Evolutionary conservation across 2,797 vertebrate species (phyloP), one percentile per base, ranked within the genome.

Genomic region (Enteromius viviparus): DNA sequence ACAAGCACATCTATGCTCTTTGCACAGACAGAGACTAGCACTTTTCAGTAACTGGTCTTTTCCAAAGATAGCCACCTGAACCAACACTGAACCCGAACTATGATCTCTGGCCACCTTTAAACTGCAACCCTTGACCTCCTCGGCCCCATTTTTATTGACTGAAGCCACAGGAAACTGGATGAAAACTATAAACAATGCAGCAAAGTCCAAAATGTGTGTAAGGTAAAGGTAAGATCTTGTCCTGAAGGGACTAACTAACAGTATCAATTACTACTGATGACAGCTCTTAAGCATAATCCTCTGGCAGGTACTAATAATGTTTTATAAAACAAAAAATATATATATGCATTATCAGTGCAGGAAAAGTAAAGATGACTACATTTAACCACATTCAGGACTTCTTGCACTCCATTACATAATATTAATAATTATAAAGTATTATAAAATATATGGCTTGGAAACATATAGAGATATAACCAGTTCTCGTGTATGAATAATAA

Each of bases 141-240:
- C 68, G 19, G 85, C 15, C 71, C 87, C 85, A 71, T 85, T 89
- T 90, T 90, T 91, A 92, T 92, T 90, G 89, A 91, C 83, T 77
- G 86, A 91, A 91, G 90, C 89, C 66, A 90, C 82, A 86, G 90
- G 88, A 90, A 89, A 87, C 87, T 87, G 88, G 76, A 88, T 89
- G 58, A 90, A 88, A 89, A 84, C 69, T 87, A 55, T 85, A 87
- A 89, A 89, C 85, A 78, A 81, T 47, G 29, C 29, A 80, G 29
- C 29, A 80, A 77, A 76, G 83, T 68, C 75, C 74, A 85, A 84
- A 86, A 84, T 88, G 75, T 81, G 84, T 53, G 42, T 71, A 55
- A 51, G 76, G 12, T 69, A 65, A 42, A 71, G 66, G 66, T 42
- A 51, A 70, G 26, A 58, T 62, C 26, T 71, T 32, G 66, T 40